Conservation (phyloP, 1,140 invertebrate genomes). For the Bilobella aurantiaca region DNA sequence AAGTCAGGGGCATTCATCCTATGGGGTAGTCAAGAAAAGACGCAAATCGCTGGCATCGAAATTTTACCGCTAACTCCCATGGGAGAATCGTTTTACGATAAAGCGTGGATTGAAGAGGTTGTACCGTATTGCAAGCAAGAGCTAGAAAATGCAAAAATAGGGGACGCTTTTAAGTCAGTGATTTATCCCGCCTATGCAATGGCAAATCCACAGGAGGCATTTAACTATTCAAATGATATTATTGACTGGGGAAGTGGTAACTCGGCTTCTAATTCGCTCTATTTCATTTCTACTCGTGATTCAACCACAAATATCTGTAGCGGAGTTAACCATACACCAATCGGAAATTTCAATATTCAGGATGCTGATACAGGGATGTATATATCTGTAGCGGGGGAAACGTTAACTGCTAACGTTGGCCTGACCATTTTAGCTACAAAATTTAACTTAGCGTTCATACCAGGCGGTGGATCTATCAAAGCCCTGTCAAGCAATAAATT, state of each 20-base stretch:
- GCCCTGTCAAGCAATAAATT: background rate
- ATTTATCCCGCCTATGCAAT: conserved; percentile 27
- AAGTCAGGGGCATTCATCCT: conserved; percentile 10
- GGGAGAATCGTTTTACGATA: conserved; percentile 21
- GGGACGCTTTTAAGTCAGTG: conserved; percentile 30
- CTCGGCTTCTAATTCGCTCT: conserved; percentile 24
- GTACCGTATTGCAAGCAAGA: conserved; percentile 17
- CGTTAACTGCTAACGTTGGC: conserved; percentile 4
- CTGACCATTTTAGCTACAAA: conserved; percentile 18
- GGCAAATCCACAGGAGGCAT: conserved; percentile 22
- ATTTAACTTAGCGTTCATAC: conserved; percentile 18
- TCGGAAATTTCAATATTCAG: conserved; percentile 23
- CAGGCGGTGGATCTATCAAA: conserved; percentile 21
- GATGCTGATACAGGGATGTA: conserved; percentile 21
- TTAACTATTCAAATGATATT: conserved; percentile 14
- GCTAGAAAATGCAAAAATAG: conserved; percentile 15
- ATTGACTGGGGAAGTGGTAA: conserved; percentile 30
- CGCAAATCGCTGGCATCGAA: conserved; percentile 30
- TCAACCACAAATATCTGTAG: conserved; percentile 22
- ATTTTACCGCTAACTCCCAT: conserved; percentile 29
- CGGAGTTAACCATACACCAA: conserved; percentile 14
- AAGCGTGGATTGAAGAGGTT: conserved; percentile 26
- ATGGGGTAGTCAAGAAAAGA: conserved; percentile 8
- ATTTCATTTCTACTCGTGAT: conserved; percentile 24
- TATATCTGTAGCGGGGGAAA: conserved; percentile 7